phyloP scores from a whole-genome alignment of 2,113 vertebrate genomes.

The Mungos mungo region DNA sequence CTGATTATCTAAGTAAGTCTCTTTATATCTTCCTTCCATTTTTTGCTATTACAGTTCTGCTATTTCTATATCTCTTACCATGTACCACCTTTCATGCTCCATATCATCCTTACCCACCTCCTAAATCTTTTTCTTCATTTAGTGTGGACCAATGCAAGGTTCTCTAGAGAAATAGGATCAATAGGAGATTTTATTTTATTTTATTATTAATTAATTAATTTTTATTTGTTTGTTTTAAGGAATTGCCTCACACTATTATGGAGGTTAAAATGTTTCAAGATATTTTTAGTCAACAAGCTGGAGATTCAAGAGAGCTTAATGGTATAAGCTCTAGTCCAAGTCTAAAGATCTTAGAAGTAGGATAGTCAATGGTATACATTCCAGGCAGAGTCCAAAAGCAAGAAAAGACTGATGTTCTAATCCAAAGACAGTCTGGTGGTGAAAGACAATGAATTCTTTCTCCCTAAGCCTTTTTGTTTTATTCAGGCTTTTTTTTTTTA shows the following conservation, averaged over 20 bases:
- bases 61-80: neutral
- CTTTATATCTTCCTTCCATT: neutral
- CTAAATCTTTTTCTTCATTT: neutral
- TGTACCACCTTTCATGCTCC: neutral
- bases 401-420: neutral
- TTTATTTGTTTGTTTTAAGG: neutral
- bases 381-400: neutral
- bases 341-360: neutral
- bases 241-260: neutral
- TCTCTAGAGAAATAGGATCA: neutral
- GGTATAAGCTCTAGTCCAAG: neutral
- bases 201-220: too few species aligned
- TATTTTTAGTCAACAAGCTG: too few species aligned
- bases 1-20: neutral
- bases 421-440: neutral
- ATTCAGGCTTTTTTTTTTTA: neutral
- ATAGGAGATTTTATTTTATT: neutral
- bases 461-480: neutral
- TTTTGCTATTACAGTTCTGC: neutral
- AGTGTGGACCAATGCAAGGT: neutral
- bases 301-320: neutral
- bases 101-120: neutral
- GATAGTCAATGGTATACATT: neutral
- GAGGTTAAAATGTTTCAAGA: neutral
- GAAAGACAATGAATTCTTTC: neutral